Evolutionary conservation across 92 coral and sea anemone species (phyloP), one percentile per base, ranked within the genome.

Genomic region (Parazoanthus swiftii): DNA sequence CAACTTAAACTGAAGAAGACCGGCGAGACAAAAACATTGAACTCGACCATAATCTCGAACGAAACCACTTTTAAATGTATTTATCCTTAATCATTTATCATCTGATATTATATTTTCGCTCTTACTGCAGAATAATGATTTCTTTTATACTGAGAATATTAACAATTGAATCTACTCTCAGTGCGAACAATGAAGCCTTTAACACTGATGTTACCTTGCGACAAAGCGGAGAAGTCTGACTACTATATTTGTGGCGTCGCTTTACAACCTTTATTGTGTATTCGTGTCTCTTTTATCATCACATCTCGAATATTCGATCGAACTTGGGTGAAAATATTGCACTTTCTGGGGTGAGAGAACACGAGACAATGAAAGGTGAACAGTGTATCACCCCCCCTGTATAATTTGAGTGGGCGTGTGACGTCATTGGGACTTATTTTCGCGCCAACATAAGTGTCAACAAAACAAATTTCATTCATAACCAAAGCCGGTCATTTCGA

Each of bases 391-490:
- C 56, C 86, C 86, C 33, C 86, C 86, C 86, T 65, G 58, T 3
- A 46, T 9, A 14, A 29, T 16, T 63, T 37, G 86, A 80, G 85
- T 82, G 86, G 86, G 86, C 1, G 86, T 65, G 10, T 82, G 86
- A 82, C 86, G 86, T 82, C 86, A 66, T 15, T 1, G 67, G 20
- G 37, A 18, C 29, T 7, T 2, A n/a, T 58, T 82, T 82, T 82
- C 86, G 75, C 86, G 86, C 86, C 86, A 82, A 20, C 23, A 0
- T 3, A 36, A 82, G 86, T 81, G 86, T 81, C 86, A 81, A 65
- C 86, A 81, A 81, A 81, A 16, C 70, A 35, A 43, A 37, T n/a
- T 65, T 39, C 86, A 81, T 81, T 65, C 86, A 81, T 81, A 35
- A 39, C 76, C 33, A 15, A 38, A 39, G 16, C 86, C 44, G 33